Evolutionary conservation across 2,888 invertebrate genomes (phyloP), one percentile per base, ranked within the genome.

Genomic region (Netelia fuscicornis): DNA sequence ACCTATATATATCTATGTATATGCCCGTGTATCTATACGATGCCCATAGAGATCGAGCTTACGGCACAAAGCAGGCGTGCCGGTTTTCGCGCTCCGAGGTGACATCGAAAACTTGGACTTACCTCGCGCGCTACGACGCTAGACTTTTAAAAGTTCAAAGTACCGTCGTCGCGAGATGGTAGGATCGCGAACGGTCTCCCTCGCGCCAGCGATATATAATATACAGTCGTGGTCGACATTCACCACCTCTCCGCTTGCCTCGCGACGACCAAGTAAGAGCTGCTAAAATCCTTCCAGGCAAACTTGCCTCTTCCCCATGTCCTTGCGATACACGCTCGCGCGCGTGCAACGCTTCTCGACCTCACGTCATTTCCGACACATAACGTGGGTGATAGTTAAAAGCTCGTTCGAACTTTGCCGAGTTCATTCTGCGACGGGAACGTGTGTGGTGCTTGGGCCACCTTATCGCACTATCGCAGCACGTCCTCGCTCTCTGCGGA

Each of bases 61-160:
- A 48, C 20, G 37, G 20, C 64, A 20, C 13, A 52, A 23, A n/a
- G 64, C 25, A 44, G 13, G 9, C 58, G 37, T n/a, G 42, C 20
- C 52, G 52, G 71, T 83, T 78, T 65, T 67, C 54, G 23, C 37
- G 20, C 37, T 67, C 60, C 42, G 67, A 60, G 44, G 70, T 52
- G 62, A 67, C 48, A 75, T n/a, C 37, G 72, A 64, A 84, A 89
- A 90, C 86, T 90, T 87, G 72, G 84, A 83, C 81, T 64, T 67
- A 78, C 84, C 79, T 82, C 83, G 60, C 72, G 54, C 67, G 54
- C 20, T 58, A 37, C 37, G 78, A 56, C 78, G 25, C 44, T 44
- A 72, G 88, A 89, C 91, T 91, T 90, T 90, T 88, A 88, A 90
- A 90, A 91, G 87, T 91, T 89, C 77, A 81, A 86, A 86, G 86